These are phyloP conservation scores for Sitodiplosis mosellana DNA, from an alignment of 1,140 invertebrate species.

Conservation along the genomic window DNA sequence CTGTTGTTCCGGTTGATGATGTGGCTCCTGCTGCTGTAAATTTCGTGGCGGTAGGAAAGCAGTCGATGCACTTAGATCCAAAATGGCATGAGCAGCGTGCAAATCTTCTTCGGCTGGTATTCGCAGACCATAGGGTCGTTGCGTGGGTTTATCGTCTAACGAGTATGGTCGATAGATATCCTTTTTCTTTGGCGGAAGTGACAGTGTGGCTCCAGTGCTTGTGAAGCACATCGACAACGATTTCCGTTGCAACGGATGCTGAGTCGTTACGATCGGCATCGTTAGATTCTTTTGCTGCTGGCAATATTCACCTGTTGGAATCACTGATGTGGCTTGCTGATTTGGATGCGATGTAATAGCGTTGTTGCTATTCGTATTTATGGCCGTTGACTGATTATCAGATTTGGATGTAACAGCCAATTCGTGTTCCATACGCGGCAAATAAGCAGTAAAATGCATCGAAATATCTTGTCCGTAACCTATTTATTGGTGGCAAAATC, in stretches of 20 bases:
- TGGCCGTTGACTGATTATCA: conserved; percentile 15
- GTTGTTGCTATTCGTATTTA: conserved; percentile 14
- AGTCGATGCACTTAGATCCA: conserved; percentile 68
- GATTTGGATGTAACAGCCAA: conserved; percentile 28
- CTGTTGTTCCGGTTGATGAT: conserved; percentile 6
- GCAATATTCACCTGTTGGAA: conserved; percentile 4
- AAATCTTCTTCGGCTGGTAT: conserved; percentile 55
- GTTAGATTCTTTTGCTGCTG: conserved; percentile 1
- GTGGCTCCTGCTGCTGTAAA: conserved; percentile 19
- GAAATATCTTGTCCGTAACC: conserved; percentile 40
- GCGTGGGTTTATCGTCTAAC: conserved; percentile 37
- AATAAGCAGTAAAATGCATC: conserved; percentile 39
- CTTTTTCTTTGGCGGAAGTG: conserved; percentile 69
- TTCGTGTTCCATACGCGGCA: conserved; percentile 31
- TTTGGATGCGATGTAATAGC: background rate
- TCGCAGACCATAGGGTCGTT: conserved; percentile 29
- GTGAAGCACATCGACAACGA: conserved; percentile 63
- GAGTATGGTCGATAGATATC: conserved; percentile 75
- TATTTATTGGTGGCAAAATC: conserved; percentile 20
- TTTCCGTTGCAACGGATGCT: conserved; percentile 36
- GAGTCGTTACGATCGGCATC: conserved; percentile 11
- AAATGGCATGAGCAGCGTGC: conserved; percentile 67
- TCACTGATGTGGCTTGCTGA: background rate
- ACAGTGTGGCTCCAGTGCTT: conserved; percentile 58
- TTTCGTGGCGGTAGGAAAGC: conserved; percentile 41